Evolutionary conservation across 2,113 vertebrate species (phyloP), one percentile per base, ranked within the genome.

Genomic region (Nycticryphes semicollaris): DNA sequence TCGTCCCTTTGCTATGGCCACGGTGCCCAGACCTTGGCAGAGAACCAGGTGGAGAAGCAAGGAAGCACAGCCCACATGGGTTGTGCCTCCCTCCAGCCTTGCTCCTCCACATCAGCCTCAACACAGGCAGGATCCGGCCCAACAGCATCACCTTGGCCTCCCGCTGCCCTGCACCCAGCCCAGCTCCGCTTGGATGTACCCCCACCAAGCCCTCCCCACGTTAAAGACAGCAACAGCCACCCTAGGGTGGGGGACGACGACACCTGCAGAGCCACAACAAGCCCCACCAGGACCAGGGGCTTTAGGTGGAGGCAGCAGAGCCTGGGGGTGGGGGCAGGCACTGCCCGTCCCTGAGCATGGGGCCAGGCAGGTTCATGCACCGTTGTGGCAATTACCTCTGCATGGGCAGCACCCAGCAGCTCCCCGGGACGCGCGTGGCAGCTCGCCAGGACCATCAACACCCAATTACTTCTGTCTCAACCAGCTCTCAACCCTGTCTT

Each of bases 401-500:
- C 67, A 31, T 39, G 80, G 93, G 87, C 90, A 96, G 88, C 88
- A 68, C 84, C 93, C 88, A 68, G 88, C 66, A 78, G n/a, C 82
- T 79, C 66, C 45, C 25, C 1, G 4, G 54, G 76, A 53, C 9
- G 4, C 24, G 7, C 0, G 0, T 5, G 89, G 91, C 91, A 82
- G 53, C 0, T 2, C 1, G 64, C 67, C 53, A 84, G 70, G 63
- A 22, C 59, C 68, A 23, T 69, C 83, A 54, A 54, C 64, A 4
- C 84, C 84, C 82, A 67, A 41, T 48, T 70, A 69, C 48, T 69
- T 39, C 3, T 24, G 93, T 35, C 90, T 78, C 73, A 67, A 67
- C 0, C 4, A 91, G 82, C 1, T 0, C 47, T 27, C 63, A 96
- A 45, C 56, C 50, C 35, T 22, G 56, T n/a, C 31, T 74, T 62